Percentiles rank a stretch among this genome's conserved stretches.
These are phyloP conservation scores for Chaetodon trifasciatus DNA, from an alignment of 2,797 vertebrate species.

Conservation along the genomic window DNA sequence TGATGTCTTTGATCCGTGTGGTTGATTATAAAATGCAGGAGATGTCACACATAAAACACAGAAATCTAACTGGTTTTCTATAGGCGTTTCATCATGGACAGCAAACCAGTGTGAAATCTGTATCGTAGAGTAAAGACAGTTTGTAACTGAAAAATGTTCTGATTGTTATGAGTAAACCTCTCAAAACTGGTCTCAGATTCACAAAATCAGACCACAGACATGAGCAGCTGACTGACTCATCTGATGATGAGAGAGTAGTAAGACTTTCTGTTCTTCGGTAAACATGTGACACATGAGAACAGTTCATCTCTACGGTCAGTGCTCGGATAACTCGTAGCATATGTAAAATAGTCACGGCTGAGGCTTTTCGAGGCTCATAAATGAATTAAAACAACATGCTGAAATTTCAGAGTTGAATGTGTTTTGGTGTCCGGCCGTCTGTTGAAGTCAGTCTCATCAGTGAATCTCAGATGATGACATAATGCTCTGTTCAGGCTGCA, in stretches of 20 bases:
- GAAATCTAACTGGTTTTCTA: neutral
- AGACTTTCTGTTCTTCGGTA: slow-evolving; percentile 5
- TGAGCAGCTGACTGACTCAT: neutral
- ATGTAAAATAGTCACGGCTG: neutral
- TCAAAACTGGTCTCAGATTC: neutral
- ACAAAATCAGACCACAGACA: neutral
- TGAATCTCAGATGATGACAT: slow-evolving; percentile 35
- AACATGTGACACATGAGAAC: neutral
- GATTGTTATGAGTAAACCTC: neutral
- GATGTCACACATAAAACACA: neutral
- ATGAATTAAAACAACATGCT: neutral
- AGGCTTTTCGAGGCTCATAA: neutral
- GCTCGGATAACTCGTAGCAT: neutral
- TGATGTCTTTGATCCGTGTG: neutral
- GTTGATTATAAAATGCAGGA: neutral
- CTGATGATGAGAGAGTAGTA: neutral
- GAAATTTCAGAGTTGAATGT: slow-evolving; percentile 14
- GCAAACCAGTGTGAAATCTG: neutral
- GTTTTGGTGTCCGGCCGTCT: slow-evolving; percentile 27
- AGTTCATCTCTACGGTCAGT: neutral
- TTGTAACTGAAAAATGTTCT: neutral
- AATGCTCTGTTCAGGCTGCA: slow-evolving; percentile 20
- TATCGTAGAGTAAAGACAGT: neutral
- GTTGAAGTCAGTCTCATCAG: slow-evolving; percentile 13
- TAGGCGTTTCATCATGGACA: neutral